A percentile compares a stretch with the other conserved stretches of the same genome.
Evolutionary conservation across 1,140 invertebrate genomes (phyloP).

Genomic region (Carposina sasakii): DNA sequence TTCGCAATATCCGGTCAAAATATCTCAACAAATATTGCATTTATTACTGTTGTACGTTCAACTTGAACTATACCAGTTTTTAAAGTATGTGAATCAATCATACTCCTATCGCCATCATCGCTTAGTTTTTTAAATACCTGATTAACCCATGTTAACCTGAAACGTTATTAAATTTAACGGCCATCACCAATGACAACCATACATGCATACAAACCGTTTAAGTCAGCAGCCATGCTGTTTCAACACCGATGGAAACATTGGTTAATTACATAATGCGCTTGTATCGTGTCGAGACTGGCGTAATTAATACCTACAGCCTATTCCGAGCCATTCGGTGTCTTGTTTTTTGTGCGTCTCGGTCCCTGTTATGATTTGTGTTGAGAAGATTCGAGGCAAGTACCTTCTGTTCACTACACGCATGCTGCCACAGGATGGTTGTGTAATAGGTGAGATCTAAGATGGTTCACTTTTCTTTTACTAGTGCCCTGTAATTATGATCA

Average conservation of each 20-base stretch:
- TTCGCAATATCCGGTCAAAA: slow-evolving; percentile 13
- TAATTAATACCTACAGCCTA: slow-evolving; percentile 38
- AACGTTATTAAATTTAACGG: slow-evolving; percentile 38
- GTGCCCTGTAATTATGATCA: slow-evolving; percentile 18
- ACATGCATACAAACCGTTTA: too few relatives aligned
- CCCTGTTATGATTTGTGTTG: slow-evolving; percentile 31
- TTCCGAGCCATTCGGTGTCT: slow-evolving; percentile 28
- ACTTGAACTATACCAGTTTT: too few relatives aligned
- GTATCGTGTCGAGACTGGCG: slow-evolving; percentile 30
- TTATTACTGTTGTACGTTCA: too few relatives aligned
- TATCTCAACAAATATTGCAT: too few relatives aligned
- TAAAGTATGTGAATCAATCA: too few relatives aligned
- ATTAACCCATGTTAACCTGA: too few relatives aligned
- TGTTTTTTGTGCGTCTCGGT: slow-evolving; percentile 35
- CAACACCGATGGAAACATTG: slow-evolving; percentile 24
- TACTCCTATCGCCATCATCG: too few relatives aligned
- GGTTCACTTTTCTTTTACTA: not conserved
- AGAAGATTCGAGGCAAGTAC: slow-evolving; percentile 18
- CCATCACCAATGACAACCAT: too few relatives aligned
- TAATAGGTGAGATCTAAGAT: slow-evolving; percentile 16
- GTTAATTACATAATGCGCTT: slow-evolving; percentile 41
- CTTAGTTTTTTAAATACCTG: too few relatives aligned
- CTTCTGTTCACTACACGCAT: slow-evolving; percentile 12
- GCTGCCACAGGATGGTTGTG: slow-evolving; percentile 23
- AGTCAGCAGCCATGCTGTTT: too few relatives aligned